Evolutionary conservation across 2,113 vertebrate species (phyloP), one percentile per base, ranked within the genome.

Genomic region (Bubo blakistoni): DNA sequence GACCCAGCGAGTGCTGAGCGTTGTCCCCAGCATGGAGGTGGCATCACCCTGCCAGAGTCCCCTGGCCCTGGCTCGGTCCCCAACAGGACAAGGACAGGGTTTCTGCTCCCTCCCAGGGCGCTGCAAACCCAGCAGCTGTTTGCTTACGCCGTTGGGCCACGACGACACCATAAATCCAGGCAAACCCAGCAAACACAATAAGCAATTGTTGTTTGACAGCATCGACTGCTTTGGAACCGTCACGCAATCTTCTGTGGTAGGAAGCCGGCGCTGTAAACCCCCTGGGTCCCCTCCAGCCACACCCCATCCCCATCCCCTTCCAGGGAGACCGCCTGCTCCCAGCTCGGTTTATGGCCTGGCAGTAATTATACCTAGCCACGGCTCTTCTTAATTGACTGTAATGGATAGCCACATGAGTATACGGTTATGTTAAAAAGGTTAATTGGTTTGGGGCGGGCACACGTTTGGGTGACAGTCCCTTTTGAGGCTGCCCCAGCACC

Each of bases 101-200:
- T 80, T 38, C 55, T 58, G 8, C 38, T 65, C 51, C 70, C 36
- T 36, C 36, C 49, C 49, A 30, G 74, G 42, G 22, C 0, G 0
- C 67, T 36, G 46, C 74, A 79, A n/a, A 21, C n/a, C 78, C 79
- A 40, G 72, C 62, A 57, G 51, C 47, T 84, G 67, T 94, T 92
- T 81, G 92, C 83, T 72, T 10, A 12, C 3, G 30, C 57, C 20
- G 5, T 8, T 1, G 3, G 79, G 79, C 86, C 81, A 7, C 6
- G 2, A 46, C 16, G 91, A 96, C 93, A 74, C 91, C 77, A 61
- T 93, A 78, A 82, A 86, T 93, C 76, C 16, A 7, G 8, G 34
- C 51, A 34, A 85, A 57, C 29, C 51, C 83, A 55, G 74, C 63
- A 34, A 42, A 55, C 61, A 94, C 95, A 93, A 93, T 88, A 14